A percentile compares a stretch with the other conserved stretches of the same genome.
Conservation (phyloP, 2,888 invertebrate genomes). For the Oligia latruncula region DNA sequence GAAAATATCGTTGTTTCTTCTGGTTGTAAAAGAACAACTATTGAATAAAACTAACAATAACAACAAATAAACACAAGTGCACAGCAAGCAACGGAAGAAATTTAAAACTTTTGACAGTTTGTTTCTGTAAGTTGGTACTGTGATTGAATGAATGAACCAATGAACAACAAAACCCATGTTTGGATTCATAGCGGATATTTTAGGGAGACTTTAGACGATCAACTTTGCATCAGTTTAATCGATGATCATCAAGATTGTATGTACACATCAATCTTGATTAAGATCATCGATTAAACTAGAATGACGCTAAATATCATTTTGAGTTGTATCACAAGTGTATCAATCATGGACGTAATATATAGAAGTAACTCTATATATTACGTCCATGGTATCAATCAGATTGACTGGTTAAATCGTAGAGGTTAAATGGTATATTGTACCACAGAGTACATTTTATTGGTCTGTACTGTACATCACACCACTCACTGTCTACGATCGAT, state of each 20-base stretch:
- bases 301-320: neutral
- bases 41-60: neutral
- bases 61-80: neutral
- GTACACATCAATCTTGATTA: too few relatives aligned
- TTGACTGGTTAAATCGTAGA: neutral
- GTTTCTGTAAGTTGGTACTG: conserved; percentile 11
- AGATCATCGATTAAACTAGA: too few relatives aligned
- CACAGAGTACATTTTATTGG: too few relatives aligned
- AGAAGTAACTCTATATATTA: too few relatives aligned
- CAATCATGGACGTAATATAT: too few relatives aligned
- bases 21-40: neutral
- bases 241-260: neutral
- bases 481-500: neutral
- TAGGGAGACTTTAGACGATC: neutral
- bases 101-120: conserved; percentile 35
- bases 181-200: neutral
- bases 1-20: neutral
- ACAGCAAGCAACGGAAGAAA: conserved; percentile 1
- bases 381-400: too few relatives aligned
- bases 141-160: conserved; percentile 2
- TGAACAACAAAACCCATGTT: neutral
- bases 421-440: neutral
- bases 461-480: neutral
- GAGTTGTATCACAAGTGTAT: too few relatives aligned
- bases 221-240: neutral